These are phyloP conservation scores for Cremastobaeus sp. DNA, from an alignment of 2,888 invertebrate species.

Conservation along the genomic window DNA sequence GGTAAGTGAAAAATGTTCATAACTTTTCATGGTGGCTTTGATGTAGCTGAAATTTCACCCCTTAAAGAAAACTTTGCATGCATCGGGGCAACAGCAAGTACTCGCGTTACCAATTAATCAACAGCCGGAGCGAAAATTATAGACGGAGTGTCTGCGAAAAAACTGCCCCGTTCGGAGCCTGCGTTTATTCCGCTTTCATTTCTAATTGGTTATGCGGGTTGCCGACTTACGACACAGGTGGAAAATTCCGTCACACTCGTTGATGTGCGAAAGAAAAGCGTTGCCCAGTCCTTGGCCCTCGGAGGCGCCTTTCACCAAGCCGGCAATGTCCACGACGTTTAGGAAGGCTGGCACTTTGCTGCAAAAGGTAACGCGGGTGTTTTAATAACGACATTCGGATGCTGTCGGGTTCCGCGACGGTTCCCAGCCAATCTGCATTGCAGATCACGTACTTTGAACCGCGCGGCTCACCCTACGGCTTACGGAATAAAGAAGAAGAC, in stretches of 20 bases:
- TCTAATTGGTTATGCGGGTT: neutral
- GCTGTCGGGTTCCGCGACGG: conserved; percentile 64
- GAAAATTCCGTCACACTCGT: conserved; percentile 98
- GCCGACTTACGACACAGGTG: conserved; percentile 94
- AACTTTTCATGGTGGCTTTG: too few relatives aligned
- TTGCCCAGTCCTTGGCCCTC: conserved; percentile 99
- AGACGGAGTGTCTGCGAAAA: conserved; percentile 38
- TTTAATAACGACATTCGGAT: too few relatives aligned
- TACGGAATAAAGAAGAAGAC: conserved; percentile 73
- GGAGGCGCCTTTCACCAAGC: conserved; percentile 97
- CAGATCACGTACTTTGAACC: conserved; percentile 73
- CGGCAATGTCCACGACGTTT: conserved; percentile 99
- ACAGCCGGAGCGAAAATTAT: conserved; percentile 62
- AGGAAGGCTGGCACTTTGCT: conserved; percentile 99
- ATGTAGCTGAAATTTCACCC: too few relatives aligned
- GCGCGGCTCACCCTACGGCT: conserved; percentile 64
- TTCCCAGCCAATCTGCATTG: conserved; percentile 74
- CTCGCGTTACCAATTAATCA: conserved; percentile 59
- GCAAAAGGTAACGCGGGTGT: conserved; percentile 62
- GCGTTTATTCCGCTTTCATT: conserved; percentile 3
- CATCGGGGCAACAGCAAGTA: neutral
- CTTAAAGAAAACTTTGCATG: too few relatives aligned
- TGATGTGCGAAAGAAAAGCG: conserved; percentile 98
- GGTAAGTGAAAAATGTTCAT: too few relatives aligned
- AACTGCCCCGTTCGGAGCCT: conserved; percentile 1